Conservation (phyloP, 2,888 invertebrate genomes). For the Cephus rjabovi region DNA sequence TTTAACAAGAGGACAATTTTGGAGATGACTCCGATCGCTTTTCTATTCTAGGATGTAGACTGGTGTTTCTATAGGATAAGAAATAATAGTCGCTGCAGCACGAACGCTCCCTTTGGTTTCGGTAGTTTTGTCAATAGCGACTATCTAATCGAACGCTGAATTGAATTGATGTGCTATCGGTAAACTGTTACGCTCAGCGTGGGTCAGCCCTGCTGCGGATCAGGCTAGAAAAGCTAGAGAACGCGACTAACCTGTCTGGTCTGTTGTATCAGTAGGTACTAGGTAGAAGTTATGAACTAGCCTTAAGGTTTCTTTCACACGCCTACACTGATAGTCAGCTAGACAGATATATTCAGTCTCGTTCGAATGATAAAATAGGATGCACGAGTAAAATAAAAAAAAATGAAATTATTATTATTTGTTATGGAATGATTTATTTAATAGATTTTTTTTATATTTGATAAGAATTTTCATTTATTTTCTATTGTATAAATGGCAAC, state of each 20-base stretch:
- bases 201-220: not conserved
- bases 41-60: no score
- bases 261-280: not conserved
- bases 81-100: not conserved
- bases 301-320: not conserved
- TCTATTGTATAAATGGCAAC: no score
- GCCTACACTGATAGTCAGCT: not conserved
- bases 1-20: no score
- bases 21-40: no score
- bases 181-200: constrained; percentile 1
- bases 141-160: constrained; percentile 24
- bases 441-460: not conserved
- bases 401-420: no score
- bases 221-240: not conserved
- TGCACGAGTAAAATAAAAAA: no score
- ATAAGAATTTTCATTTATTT: not conserved
- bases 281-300: not conserved
- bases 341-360: not conserved
- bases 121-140: constrained; percentile 25
- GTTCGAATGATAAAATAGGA: not conserved
- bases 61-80: no score
- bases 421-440: no score
- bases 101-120: constrained; percentile 2
- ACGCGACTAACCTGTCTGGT: not conserved
- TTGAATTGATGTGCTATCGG: constrained; percentile 24